Evolutionary conservation across 2,797 vertebrate species (phyloP), one percentile per base, ranked within the genome.

Genomic region (Rhynchonycteris naso): DNA sequence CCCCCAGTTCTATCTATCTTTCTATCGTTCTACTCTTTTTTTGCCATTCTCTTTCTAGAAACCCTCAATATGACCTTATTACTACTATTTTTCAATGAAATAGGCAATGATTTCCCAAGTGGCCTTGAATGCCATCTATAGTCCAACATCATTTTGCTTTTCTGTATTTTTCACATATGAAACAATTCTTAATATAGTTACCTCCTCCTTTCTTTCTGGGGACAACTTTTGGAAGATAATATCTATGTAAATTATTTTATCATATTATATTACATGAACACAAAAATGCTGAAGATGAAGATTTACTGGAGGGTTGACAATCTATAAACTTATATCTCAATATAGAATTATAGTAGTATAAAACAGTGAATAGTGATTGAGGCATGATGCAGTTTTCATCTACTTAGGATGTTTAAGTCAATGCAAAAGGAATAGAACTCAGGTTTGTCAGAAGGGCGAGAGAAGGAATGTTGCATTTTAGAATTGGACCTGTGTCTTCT

Each of bases 231-330:
- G 58, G 52, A 88, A 66, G 33, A 83, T 52, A 63, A 94, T 80
- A 86, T 89, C n/a, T 21, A 38, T 30, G 6, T 58, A 47, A 58
- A 58, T 52, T 93, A 65, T 81, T 91, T 92, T 33, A 88, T 61
- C 78, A 28, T 61, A 54, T 47, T 84, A 76, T 86, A n/a, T 91
- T 86, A 58, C 35, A 83, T 50, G 72, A 93, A 50, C 15, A 82
- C 33, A 66, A 91, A 91, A 92, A 88, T n/a, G 52, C 54, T 94
- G 80, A 82, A 85, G 63, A 68, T 69, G 15, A 75, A 81, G 35
- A 65, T 69, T 58, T 58, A 19, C 72, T 6, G 30, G 11, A 82
- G 21, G 2, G 8, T 28, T 80, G 65, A 68, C 12, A 72, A 43
- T 63, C 52, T 79, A 26, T 14, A 68, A 88, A 54, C 6, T 12